Evolutionary conservation across 2,113 vertebrate species (phyloP), one percentile per base, ranked within the genome.

Genomic region (Mohoua ochrocephala): DNA sequence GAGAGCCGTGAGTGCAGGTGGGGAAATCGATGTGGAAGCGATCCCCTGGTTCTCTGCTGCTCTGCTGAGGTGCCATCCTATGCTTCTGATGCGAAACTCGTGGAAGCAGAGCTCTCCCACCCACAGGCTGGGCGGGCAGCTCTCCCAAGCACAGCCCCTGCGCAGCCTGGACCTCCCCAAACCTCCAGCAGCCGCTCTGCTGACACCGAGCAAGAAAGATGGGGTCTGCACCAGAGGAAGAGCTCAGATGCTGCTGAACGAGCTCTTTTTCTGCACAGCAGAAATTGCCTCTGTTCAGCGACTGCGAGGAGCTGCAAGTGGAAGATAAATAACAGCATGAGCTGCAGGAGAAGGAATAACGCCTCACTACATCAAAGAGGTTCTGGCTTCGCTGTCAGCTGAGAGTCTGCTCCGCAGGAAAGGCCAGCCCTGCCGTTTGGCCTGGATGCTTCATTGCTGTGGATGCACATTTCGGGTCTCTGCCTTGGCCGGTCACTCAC

Each of bases 311-410:
- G 81, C 95, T 93, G 93, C 69, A 33, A 83, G 75, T 7, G 17
- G 50, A 73, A 96, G 93, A 96, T 86, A 93, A 96, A 88, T 83
- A 77, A 54, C 75, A 87, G 81, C 84, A 18, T 2, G 44, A 87
- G 87, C 81, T 76, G 84, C 89, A 80, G 44, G 26, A 91, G 84
- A 37, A 84, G 84, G 84, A 90, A 57, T 74, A 85, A 85, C 31
- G 42, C 68, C 87, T 77, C 63, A 7, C 77, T 50, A 14, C 91
- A 93, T 87, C 89, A 79, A 35, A 37, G 57, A 39, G 84, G 75
- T 23, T 41, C 81, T 37, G 63, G 68, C 93, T 68, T 70, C 33
- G n/a, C 88, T 96, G 93, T 59, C 95, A 88, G 70, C 94, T 57
- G 39, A 37, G 79, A 75, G 69, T 35, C 65, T 63, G 61, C 65